Evolutionary conservation across 2,113 vertebrate genomes (phyloP).

Genomic region (Clarias magur): DNA sequence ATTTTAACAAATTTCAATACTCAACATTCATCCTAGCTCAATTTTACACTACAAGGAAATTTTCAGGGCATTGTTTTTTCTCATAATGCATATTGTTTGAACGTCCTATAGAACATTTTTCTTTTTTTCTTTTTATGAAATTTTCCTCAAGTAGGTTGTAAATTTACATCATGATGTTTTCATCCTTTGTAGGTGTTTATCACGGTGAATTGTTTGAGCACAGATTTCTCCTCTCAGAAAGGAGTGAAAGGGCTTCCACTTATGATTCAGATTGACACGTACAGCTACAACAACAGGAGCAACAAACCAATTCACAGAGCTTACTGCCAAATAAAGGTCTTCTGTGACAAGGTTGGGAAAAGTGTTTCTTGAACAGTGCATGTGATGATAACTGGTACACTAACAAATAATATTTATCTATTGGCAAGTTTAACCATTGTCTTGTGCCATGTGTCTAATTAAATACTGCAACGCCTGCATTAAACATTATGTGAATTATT

Average conservation of each 20-base stretch:
- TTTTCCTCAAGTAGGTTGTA: background rate
- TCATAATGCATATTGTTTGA: background rate
- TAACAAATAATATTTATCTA: background rate
- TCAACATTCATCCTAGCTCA: background rate
- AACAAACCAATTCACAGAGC: constrained; percentile 96
- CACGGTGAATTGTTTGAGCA: constrained; percentile 97
- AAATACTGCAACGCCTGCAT: background rate
- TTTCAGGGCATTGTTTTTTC: background rate
- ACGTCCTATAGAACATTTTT: background rate
- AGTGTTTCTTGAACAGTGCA: background rate
- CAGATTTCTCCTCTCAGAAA: constrained; percentile 97
- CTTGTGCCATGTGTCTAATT: background rate
- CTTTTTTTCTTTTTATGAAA: background rate
- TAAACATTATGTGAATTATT: background rate
- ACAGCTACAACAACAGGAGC: constrained; percentile 99
- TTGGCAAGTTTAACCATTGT: background rate
- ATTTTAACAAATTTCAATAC: background rate
- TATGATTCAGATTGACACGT: constrained; percentile 98
- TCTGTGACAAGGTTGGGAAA: constrained; percentile 92
- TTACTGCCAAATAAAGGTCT: constrained; percentile 97
- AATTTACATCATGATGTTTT: background rate
- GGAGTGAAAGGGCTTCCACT: constrained; percentile 96
- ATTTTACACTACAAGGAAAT: background rate
- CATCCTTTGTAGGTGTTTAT: constrained; percentile 87
- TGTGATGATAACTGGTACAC: background rate